Base-by-base conservation (phyloP, 2,113 vertebrate species). In the Electrona antarctica region DNA sequence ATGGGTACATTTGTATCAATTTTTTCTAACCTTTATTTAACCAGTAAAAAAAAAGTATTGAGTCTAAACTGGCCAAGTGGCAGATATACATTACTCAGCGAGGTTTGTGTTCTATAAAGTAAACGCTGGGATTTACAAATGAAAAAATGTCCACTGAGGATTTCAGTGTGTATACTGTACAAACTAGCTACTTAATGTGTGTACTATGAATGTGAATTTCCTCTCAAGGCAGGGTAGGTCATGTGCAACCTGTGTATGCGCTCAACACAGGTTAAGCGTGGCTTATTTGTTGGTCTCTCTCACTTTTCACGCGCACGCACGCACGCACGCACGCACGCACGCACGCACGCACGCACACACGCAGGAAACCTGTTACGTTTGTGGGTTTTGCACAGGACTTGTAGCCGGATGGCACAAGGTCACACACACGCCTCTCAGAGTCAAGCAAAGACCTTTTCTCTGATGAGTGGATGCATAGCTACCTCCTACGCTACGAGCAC, bases 11-110 rank as follows among this genome's bases (percentile, higher is more conserved):
- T 54, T 11, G 52, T 12, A 41, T 41, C 3, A 4, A 41, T 41
- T 41, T 3, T 41, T 41, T 21, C 21, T 21, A 21, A 21, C 21
- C 21, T 21, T 21, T 21, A 21, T 21, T 41, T 41, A 41, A 41
- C 33, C 33, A 6, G 64, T 47, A 29, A 28, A 41, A 28, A 28
- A 15, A 48, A 50, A 7, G n/a, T 47, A 7, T 48, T 21, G 9
- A 58, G 55, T 60, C 5, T 67, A 48, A 85, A 78, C 70, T 47
- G 61, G 71, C 9, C 60, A 60, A 81, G 74, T 65, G 54, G 21
- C 21, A 21, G 21, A 21, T 21, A 21, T 21, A 21, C 2, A 21
- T 21, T 21, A 21, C 21, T 21, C 21, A 21, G 21, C 21, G 21
- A 21, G 21, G 21, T 41, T 41, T 41, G 33, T 41, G 33, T 41